Conservation (phyloP, 2,797 vertebrate genomes). For the Labroides dimidiatus region DNA sequence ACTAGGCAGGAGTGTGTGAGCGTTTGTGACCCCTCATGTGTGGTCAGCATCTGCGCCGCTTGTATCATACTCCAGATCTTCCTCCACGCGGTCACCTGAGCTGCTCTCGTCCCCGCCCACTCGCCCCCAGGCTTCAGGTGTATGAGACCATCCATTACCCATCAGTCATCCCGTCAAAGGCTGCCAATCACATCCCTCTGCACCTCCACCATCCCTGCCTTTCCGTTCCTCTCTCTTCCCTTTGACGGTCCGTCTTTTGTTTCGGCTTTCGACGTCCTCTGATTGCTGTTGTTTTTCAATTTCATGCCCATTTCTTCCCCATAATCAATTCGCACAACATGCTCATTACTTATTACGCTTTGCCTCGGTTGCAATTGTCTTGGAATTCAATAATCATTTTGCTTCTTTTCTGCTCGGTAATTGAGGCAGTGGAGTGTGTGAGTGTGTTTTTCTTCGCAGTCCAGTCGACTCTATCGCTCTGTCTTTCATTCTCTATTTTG, state of each 20-base stretch:
- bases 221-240: conserved; percentile 7
- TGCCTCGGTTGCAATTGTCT: conserved; percentile 63
- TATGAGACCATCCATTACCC: conserved; percentile 46
- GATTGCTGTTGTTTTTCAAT: conserved; percentile 75
- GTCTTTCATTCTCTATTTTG: conserved; percentile 3
- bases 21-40: conserved; percentile 56
- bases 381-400: conserved; percentile 74
- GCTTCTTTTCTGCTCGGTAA: conserved; percentile 65
- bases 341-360: conserved; percentile 67
- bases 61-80: conserved; percentile 51
- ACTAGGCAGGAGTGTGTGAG: conserved; percentile 25
- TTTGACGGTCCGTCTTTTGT: conserved; percentile 50
- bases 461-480: conserved; percentile 37
- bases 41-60: conserved; percentile 53
- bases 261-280: conserved; percentile 42
- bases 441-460: conserved; percentile 51
- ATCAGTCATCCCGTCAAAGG: conserved; percentile 55
- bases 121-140: conserved; percentile 67
- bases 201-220: conserved; percentile 9
- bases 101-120: conserved; percentile 35
- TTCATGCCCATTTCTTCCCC: conserved; percentile 67
- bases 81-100: conserved; percentile 62
- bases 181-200: conserved; percentile 49
- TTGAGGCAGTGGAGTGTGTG: conserved; percentile 67
- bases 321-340: conserved; percentile 74